Conservation (phyloP, 2,888 invertebrate genomes). For the Corbicula japonica region DNA sequence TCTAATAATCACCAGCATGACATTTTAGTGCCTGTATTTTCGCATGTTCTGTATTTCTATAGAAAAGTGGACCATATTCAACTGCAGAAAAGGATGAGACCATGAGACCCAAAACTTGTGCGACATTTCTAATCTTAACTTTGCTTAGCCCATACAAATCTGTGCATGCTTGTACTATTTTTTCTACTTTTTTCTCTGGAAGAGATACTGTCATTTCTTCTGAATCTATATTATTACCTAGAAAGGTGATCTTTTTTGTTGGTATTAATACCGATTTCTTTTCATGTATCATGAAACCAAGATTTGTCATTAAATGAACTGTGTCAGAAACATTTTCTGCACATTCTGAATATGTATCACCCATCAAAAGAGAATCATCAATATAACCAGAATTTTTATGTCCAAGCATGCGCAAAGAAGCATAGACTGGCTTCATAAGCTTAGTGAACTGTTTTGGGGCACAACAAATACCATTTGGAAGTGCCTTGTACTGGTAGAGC, state of each 20-base stretch:
- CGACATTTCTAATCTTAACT: not conserved
- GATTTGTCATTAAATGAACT: conserved; percentile 21
- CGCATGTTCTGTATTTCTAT: too few species aligned
- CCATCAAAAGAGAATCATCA: conserved; percentile 56
- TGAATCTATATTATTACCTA: conserved; percentile 31
- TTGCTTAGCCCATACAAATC: too few species aligned
- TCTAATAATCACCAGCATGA: too few species aligned
- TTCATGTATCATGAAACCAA: conserved; percentile 58
- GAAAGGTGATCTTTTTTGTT: conserved; percentile 28
- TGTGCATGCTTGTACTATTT: too few species aligned
- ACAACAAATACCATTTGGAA: conserved; percentile 59
- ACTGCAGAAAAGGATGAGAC: too few species aligned
- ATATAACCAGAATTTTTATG: conserved; percentile 55
- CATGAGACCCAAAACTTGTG: too few species aligned
- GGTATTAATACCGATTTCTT: conserved; percentile 52
- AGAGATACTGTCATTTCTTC: conserved; percentile 28
- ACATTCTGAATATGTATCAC: conserved; percentile 34
- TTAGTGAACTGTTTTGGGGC: conserved; percentile 64
- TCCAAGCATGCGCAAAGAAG: conserved; percentile 50
- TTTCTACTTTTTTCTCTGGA: conserved; percentile 20
- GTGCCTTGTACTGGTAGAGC: conserved; percentile 61
- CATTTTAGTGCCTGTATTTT: too few species aligned
- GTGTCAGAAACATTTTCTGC: conserved; percentile 44
- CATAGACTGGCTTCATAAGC: conserved; percentile 66
- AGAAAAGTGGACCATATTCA: too few species aligned